phyloP scores from a whole-genome alignment of 2,888 invertebrate species.

The Serripes groenlandicus region DNA sequence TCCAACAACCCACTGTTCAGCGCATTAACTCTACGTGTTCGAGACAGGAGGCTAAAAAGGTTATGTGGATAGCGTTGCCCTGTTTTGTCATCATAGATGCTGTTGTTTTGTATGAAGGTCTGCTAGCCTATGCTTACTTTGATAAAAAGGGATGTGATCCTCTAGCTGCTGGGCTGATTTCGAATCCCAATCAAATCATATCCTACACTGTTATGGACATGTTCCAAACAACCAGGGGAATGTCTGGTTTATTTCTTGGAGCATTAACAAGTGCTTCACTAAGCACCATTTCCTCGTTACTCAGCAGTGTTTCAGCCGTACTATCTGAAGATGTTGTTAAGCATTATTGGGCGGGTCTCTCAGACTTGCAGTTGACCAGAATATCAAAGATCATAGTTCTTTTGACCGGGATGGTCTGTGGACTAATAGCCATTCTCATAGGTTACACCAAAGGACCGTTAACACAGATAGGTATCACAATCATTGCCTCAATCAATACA shows the following conservation, averaged over 20 bases:
- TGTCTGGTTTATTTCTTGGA: conserved; percentile 41
- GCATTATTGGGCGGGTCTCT: background rate
- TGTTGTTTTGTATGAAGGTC: conserved; percentile 48
- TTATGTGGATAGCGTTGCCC: conserved; percentile 32
- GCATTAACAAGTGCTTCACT: conserved; percentile 47
- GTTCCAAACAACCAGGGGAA: conserved; percentile 34
- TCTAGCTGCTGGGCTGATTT: conserved; percentile 39
- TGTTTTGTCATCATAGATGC: conserved; percentile 39
- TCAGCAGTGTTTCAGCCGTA: conserved; percentile 48
- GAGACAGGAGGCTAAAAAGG: conserved; percentile 43
- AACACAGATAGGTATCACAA: conserved; percentile 44
- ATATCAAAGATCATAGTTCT: conserved; percentile 43
- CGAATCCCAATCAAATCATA: conserved; percentile 55
- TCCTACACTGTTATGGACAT: conserved; percentile 44
- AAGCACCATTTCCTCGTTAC: conserved; percentile 46
- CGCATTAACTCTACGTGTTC: conserved; percentile 49
- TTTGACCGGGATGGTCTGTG: conserved; percentile 36
- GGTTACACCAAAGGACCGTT: conserved; percentile 50
- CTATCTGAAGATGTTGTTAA: conserved; percentile 37
- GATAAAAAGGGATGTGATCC: conserved; percentile 52
- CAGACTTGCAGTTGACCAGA: conserved; percentile 24
- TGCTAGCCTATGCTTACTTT: conserved; percentile 53
- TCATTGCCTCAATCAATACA: conserved; percentile 36
- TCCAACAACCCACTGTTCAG: conserved; percentile 35
- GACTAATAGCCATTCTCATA: conserved; percentile 45